Evolutionary conservation across 2,113 vertebrate species (phyloP).

Genomic region (Dipodomys ordii): DNA sequence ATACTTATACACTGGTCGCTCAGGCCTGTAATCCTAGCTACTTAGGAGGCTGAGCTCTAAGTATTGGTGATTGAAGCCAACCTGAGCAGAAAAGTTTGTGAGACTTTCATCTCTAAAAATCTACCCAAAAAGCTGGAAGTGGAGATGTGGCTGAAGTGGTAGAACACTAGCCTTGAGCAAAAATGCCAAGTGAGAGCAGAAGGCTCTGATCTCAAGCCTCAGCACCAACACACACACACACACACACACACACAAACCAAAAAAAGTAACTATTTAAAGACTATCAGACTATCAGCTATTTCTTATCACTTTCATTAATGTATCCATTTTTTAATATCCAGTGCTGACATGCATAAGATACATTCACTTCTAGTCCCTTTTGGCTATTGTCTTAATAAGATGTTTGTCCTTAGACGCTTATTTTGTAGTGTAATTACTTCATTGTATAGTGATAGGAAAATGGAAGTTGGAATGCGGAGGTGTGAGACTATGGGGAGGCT

Average conservation of each 20-base stretch:
- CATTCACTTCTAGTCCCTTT: not conserved
- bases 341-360: not conserved
- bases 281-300: not conserved
- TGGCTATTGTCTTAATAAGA: not conserved
- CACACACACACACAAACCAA: not conserved
- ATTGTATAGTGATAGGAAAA: not conserved
- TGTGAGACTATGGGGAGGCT: not conserved
- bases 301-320: not conserved
- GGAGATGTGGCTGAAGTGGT: too few relatives aligned
- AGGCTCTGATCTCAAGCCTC: too few relatives aligned
- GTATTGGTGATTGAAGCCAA: not conserved
- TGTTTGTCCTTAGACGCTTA: not conserved
- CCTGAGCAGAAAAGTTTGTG: too few relatives aligned
- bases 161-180: too few relatives aligned
- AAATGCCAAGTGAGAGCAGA: too few relatives aligned
- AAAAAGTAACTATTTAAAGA: not conserved
- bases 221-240: too few relatives aligned
- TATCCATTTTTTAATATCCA: not conserved
- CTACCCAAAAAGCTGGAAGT: too few relatives aligned
- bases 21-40: too few relatives aligned
- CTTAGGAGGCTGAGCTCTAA: not conserved
- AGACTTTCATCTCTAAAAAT: too few relatives aligned
- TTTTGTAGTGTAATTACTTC: not conserved
- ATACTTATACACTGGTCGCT: too few relatives aligned
- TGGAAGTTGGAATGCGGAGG: not conserved